These are phyloP conservation scores for Pachliopta kotzebuea DNA, from an alignment of 2,888 invertebrate genomes.

Conservation along the genomic window DNA sequence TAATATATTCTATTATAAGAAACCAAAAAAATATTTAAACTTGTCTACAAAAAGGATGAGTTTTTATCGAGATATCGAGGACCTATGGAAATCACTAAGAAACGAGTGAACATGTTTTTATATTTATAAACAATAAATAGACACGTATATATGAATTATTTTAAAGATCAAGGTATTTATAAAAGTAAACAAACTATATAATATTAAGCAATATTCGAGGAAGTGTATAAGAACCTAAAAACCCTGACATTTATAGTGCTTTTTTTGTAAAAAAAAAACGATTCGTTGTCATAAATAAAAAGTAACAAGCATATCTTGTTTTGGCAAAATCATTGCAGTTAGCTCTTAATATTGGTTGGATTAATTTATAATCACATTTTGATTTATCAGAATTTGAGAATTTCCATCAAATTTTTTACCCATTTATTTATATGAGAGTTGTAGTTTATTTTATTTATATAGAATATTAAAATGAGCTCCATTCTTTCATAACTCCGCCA, in stretches of 20 bases:
- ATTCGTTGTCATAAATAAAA: not conserved
- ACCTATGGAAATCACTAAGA: no score
- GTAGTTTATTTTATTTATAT: not conserved
- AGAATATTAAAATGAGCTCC: conserved; percentile 5
- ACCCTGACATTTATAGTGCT: conserved; percentile 23
- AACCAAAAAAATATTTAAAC: no score
- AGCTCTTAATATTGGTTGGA: no score
- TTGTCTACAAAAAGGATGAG: no score
- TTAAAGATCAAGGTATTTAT: not conserved
- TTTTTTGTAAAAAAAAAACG: not conserved
- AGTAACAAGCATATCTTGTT: not conserved
- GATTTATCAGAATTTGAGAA: no score
- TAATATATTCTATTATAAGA: no score
- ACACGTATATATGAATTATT: not conserved
- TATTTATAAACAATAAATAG: no score
- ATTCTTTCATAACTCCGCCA: conserved; percentile 6
- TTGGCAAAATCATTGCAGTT: no score
- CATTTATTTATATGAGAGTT: no score
- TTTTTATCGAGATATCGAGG: no score
- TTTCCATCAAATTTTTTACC: not conserved
- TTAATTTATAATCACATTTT: no score
- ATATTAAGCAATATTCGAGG: not conserved
- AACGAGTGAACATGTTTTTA: no score
- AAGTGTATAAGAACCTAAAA: conserved; percentile 1
- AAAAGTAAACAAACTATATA: not conserved